A percentile compares a stretch with the other conserved stretches of the same genome.
Evolutionary conservation across 2,888 invertebrate genomes (phyloP).

Genomic region (Andrena trimmerana): DNA sequence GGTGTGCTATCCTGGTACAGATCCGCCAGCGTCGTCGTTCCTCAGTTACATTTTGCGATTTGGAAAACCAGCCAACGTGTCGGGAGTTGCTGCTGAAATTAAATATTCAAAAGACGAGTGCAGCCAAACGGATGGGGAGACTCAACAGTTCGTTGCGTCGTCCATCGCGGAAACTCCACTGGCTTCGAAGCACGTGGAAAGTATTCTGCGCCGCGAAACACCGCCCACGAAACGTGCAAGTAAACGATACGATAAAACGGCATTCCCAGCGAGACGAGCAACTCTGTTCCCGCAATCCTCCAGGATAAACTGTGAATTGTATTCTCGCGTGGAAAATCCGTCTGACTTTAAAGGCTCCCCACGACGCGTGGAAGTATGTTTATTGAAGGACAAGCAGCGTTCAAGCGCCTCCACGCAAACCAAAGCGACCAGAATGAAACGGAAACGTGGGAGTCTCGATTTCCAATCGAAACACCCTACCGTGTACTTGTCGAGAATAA

Average conservation of each 20-base stretch:
- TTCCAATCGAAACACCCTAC: constrained; percentile 8
- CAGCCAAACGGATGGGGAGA: constrained; percentile 26
- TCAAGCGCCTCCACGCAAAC: constrained; percentile 31
- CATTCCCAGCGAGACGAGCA: background rate
- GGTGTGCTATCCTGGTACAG: constrained; percentile 1
- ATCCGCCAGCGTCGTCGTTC: background rate
- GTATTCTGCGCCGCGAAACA: background rate
- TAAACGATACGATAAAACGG: background rate
- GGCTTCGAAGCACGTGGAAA: background rate
- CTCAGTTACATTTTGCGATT: constrained; percentile 20
- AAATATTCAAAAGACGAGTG: constrained; percentile 16
- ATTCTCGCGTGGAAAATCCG: constrained; percentile 5
- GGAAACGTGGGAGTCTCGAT: constrained; percentile 1
- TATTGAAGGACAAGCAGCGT: background rate
- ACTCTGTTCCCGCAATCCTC: background rate
- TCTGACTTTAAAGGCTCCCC: background rate
- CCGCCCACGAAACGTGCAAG: background rate
- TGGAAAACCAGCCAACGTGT: background rate
- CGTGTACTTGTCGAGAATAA: constrained; percentile 36
- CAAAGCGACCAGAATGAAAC: background rate
- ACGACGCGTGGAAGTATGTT: background rate
- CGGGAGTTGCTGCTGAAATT: background rate
- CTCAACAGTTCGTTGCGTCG: background rate
- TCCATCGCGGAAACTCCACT: background rate
- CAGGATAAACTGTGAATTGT: constrained; percentile 35